A percentile compares a stretch with the other conserved stretches of the same genome.
phyloP scores from a whole-genome alignment of 1,140 invertebrate species.

The Semibalanus balanoides region DNA sequence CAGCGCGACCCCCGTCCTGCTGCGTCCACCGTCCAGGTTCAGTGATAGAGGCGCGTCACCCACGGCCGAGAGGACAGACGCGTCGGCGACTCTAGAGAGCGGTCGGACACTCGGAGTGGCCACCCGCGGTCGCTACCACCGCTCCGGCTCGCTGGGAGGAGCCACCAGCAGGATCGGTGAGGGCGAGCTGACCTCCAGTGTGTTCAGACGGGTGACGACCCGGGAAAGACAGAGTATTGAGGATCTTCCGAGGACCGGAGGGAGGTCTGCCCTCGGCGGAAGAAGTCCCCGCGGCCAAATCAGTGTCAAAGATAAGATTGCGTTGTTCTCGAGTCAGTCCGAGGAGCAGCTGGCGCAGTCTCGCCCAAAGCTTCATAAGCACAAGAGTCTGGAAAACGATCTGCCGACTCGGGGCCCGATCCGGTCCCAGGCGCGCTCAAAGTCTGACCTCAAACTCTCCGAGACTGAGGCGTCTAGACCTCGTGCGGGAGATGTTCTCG shows the following conservation, averaged over 20 bases:
- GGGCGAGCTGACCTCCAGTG: not conserved
- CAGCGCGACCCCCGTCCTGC: not conserved
- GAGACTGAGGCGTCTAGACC: not conserved
- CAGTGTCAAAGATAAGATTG: constrained; percentile 71
- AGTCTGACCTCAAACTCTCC: not conserved
- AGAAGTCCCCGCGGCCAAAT: constrained; percentile 43
- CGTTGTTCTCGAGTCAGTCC: constrained; percentile 53
- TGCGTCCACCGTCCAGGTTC: not conserved
- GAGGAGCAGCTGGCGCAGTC: constrained; percentile 27
- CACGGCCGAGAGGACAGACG: not conserved
- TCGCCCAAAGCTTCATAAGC: constrained; percentile 28
- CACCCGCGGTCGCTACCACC: not conserved
- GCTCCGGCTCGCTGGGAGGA: not conserved
- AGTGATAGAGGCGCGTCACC: not conserved
- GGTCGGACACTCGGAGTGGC: not conserved
- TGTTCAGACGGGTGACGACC: not conserved
- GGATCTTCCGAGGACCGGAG: constrained; percentile 29
- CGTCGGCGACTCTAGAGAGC: not conserved
- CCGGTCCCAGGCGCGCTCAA: not conserved
- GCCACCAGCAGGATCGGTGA: not conserved
- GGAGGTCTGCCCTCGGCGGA: constrained; percentile 25
- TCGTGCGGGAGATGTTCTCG: constrained; percentile 14
- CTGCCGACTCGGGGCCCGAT: constrained; percentile 7
- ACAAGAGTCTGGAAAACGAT: constrained; percentile 37
- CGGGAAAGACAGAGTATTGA: not conserved